Evolutionary conservation across 2,113 vertebrate species (phyloP), one percentile per base, ranked within the genome.

Genomic region (Chionomys nivalis): DNA sequence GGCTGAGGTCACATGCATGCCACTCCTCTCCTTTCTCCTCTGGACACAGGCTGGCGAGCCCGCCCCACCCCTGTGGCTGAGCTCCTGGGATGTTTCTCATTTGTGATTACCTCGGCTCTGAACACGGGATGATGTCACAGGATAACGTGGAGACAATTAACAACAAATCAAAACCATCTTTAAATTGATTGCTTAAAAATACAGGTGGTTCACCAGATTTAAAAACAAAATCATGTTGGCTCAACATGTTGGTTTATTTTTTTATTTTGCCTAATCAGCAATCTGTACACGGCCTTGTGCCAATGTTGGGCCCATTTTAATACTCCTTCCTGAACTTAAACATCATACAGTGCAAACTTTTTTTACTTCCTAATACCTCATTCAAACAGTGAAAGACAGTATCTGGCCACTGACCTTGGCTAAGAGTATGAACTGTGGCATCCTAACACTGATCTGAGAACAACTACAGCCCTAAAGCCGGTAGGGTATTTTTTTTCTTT

Each of bases 201-300:
- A 97, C 96, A 96, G 96, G 97, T 97, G 97, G 97, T 97, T 96
- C 87, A 58, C 96, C 96, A 97, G 96, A 97, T 82, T 97, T 97
- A 89, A 93, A 97, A 95, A 97, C 95, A 97, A 97, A 94, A 97
- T 63, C 55, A 82, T 97, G 94, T 96, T 97, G 97, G 91, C 42
- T 78, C 97, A 97, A 97, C 81, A 97, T 26, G 28, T 39, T 39
- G 66, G 36, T 94, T 95, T 92, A 52, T 96, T 96, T 90, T 97
- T 95, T 97, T 87, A 96, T 95, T 97, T 97, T 96, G 93, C 86
- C 94, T 97, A 96, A 97, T 97, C 96, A 95, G 93, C 97, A 97
- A 97, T 97, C 95, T 98, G 97, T 58, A 95, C 76, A 65, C 14
- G 65, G 72, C 73, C 95, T 68, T 58, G 89, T 95, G 95, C 97